Evolutionary conservation across 2,888 invertebrate genomes (phyloP), one percentile per base, ranked within the genome.

Genomic region (Villa cingulata): DNA sequence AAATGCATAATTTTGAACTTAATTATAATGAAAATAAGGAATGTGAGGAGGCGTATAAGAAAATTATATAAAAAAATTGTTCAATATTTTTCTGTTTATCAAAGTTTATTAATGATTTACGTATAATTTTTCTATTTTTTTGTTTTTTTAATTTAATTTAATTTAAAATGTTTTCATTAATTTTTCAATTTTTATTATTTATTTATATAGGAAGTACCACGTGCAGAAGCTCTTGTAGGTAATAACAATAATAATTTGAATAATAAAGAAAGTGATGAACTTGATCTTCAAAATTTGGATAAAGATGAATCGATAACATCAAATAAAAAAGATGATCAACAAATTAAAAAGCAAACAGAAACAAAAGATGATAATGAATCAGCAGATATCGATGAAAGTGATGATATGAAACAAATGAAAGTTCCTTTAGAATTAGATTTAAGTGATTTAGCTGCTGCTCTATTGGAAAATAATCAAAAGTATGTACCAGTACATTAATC

Each of bases 401-500:
- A 78, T 44, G 77, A 80, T 51, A 70, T 74, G 55, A 80, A 68
- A 63, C 76, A 77, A 58, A 75, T 83, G 62, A 84, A 83, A 65
- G 70, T 88, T 63, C 87, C 87, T 50, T 74, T 87, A 49, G 84
- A 86, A 65, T 76, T 89, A 62, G 85, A 87, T 70, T 77, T 88
- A 51, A 86, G 87, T 59, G 86, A 88, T 53, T 73, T 88, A 50
- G 85, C 86, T 27, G 83, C 84, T 38, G 84, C 79, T 29, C 73
- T 81, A 64, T 71, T 82, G 58, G 79, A 80, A 54, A 81, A 79
- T 59, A 80, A 78, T 64, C 80, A 81, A 61, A 78, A 79, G 75
- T 79, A 64, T 52, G 51, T 45, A n/a, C n/a, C n/a, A 16, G 7
- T 23, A 23, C 23, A 23, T 6, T 23, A 12, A 14, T 38, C 27